These are phyloP conservation scores for Caracal caracal DNA, from an alignment of 2,113 vertebrate species.

Conservation along the genomic window DNA sequence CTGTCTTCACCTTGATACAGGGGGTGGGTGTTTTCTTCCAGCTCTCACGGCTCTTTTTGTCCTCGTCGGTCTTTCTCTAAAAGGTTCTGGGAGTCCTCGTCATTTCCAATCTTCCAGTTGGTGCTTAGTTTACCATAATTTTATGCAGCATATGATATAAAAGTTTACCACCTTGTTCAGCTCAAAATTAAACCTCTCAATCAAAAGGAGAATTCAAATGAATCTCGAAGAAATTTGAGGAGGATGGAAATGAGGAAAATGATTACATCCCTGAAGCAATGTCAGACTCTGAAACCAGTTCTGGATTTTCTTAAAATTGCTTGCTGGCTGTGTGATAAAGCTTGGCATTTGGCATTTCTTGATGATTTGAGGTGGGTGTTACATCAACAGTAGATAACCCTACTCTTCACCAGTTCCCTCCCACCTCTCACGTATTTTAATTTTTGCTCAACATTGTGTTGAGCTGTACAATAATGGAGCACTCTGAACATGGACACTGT, in stretches of 20 bases:
- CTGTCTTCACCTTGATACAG: not conserved
- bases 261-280: not conserved
- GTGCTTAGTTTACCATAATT: not conserved
- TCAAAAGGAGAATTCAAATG: not conserved
- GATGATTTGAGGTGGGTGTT: not conserved
- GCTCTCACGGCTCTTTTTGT: not conserved
- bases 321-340: not conserved
- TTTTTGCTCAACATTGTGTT: not conserved
- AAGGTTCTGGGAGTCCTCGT: not conserved
- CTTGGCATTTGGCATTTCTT: not conserved
- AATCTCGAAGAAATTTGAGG: not conserved
- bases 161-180: not conserved
- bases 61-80: not conserved
- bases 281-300: not conserved
- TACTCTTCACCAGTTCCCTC: not conserved
- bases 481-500: not conserved
- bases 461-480: not conserved
- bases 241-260: not conserved
- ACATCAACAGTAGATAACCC: not conserved
- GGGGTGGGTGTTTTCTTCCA: rapidly evolving
- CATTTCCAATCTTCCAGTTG: not conserved
- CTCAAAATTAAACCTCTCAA: not conserved
- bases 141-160: not conserved
- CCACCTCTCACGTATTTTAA: not conserved
- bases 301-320: not conserved